Evolutionary conservation across 2,113 vertebrate genomes (phyloP).

Genomic region (Vulpes lagopus): DNA sequence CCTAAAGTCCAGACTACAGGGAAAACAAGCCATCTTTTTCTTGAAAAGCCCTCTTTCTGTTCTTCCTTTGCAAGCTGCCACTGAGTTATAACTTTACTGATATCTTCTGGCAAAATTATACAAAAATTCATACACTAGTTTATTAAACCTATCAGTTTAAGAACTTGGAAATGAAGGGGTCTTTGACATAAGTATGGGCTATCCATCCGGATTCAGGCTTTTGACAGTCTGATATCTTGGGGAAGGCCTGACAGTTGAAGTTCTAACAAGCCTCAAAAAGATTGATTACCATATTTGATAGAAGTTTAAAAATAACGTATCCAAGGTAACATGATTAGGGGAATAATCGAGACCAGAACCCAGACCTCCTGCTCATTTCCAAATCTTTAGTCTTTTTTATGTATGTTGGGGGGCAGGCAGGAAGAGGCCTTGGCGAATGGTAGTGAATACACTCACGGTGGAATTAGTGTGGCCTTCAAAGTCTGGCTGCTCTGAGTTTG

Average conservation of each 20-base stretch:
- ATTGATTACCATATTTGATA: neutral
- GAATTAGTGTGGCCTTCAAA: neutral
- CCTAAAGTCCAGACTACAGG: neutral
- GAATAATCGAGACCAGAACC: neutral
- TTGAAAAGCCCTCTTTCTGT: neutral
- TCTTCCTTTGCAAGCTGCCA: neutral
- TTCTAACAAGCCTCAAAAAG: conserved; percentile 5
- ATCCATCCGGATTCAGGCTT: neutral
- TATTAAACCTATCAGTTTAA: neutral
- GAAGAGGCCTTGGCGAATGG: neutral
- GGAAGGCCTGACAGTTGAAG: neutral
- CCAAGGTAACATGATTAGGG: neutral
- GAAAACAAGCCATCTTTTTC: neutral
- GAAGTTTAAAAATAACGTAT: neutral
- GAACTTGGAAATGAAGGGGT: neutral
- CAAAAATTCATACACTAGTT: neutral
- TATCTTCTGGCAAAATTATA: neutral
- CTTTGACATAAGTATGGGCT: neutral
- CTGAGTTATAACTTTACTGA: neutral
- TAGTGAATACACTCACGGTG: neutral
- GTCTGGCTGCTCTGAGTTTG: neutral
- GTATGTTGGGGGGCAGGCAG: no score
- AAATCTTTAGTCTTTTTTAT: neutral
- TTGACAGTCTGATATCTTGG: neutral
- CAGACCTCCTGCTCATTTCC: neutral